phyloP scores from a whole-genome alignment of 2,888 invertebrate species.

The Nymphalis polychloros region DNA sequence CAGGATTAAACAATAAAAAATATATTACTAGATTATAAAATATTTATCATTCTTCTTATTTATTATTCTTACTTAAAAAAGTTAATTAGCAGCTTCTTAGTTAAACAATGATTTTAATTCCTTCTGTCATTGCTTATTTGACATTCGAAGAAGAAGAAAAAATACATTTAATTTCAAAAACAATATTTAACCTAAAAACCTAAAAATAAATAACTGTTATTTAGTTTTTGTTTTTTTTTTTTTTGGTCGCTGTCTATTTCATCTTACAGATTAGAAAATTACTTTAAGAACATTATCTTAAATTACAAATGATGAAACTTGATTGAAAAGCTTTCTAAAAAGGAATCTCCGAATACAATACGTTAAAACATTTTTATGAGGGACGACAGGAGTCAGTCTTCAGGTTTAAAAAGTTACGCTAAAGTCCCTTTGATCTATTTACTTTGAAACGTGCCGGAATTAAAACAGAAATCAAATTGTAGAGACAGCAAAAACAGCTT shows the following conservation, averaged over 20 bases:
- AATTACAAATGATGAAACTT: conserved; percentile 19
- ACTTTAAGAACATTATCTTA: conserved; percentile 12
- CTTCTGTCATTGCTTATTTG: too few species aligned
- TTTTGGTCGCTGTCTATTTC: background rate
- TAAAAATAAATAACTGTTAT: background rate
- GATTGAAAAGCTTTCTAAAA: conserved; percentile 27
- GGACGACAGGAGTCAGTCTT: conserved; percentile 23
- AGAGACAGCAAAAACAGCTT: conserved; percentile 1
- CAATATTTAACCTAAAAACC: too few species aligned
- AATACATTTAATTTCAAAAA: too few species aligned
- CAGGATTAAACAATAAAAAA: too few species aligned
- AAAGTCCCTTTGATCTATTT: conserved; percentile 26
- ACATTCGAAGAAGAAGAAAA: too few species aligned
- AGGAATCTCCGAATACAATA: conserved; percentile 25
- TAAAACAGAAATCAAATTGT: conserved; percentile 9
- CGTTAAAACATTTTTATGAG: conserved; percentile 32
- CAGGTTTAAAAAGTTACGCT: conserved; percentile 24
- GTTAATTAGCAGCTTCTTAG: too few species aligned
- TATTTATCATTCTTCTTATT: too few species aligned
- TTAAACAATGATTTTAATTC: too few species aligned
- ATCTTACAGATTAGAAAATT: conserved; percentile 3
- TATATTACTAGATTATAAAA: too few species aligned
- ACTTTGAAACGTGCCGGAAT: conserved; percentile 23
- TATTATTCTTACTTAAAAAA: too few species aligned
- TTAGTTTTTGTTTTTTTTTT: background rate